phyloP scores from a whole-genome alignment of 2,113 vertebrate genomes.

The Gymnarchus niloticus region DNA sequence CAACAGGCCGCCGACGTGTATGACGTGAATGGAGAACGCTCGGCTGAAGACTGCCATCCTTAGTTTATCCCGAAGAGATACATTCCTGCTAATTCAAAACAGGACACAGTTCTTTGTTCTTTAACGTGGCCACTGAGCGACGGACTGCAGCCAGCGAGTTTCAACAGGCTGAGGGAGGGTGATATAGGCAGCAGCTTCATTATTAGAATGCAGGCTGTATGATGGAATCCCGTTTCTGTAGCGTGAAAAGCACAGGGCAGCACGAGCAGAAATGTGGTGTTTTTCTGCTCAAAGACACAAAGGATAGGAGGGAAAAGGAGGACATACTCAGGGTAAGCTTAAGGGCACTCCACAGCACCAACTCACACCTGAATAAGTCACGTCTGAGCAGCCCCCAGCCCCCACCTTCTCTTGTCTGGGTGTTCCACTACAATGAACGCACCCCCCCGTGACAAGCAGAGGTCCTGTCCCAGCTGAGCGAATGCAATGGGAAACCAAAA shows the following conservation, averaged over 20 bases:
- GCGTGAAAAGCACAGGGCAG: neutral
- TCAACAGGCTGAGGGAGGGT: neutral
- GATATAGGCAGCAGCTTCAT: neutral
- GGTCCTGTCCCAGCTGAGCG: neutral
- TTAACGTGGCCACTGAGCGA: slow-evolving; percentile 17
- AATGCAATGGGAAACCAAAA: neutral
- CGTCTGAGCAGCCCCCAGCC: neutral
- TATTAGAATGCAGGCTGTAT: neutral
- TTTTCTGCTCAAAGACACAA: neutral
- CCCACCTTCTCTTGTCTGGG: neutral
- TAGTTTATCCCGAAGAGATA: slow-evolving; percentile 21
- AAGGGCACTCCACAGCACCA: neutral
- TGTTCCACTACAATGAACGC: neutral
- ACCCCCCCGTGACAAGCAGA: no score
- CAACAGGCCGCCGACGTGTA: neutral
- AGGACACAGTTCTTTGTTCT: slow-evolving; percentile 21
- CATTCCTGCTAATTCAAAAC: neutral
- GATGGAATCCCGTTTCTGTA: neutral
- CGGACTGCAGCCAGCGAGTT: slow-evolving; percentile 6
- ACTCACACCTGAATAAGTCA: neutral
- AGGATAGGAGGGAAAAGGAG: neutral
- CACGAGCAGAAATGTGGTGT: neutral
- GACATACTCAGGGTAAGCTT: neutral
- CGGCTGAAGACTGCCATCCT: slow-evolving; percentile 6
- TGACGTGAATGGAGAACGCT: neutral